Conservation (phyloP, 2,888 invertebrate species). For the Drosophila emarginata region DNA sequence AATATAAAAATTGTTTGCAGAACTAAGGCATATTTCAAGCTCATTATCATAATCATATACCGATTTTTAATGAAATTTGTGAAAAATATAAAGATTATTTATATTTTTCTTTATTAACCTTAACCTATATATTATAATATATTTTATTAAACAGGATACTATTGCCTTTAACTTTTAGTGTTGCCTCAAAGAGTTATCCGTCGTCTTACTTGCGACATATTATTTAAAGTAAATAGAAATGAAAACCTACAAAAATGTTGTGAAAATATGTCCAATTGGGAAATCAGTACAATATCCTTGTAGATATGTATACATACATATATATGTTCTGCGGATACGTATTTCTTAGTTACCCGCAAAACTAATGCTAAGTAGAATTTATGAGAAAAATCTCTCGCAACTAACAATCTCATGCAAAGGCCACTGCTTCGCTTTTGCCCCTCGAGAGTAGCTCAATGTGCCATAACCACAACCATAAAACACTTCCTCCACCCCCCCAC, state of each 20-base stretch:
- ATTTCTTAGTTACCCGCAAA: background rate
- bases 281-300: background rate
- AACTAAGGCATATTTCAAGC: background rate
- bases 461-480: conserved; percentile 5
- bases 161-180: no score
- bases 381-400: background rate
- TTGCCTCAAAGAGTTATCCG: no score
- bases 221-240: background rate
- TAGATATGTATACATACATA: no score
- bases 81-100: background rate
- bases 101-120: no score
- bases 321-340: background rate
- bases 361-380: conserved; percentile 1
- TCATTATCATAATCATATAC: background rate
- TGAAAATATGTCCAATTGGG: background rate
- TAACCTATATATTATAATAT: no score
- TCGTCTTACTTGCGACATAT: no score
- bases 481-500: background rate
- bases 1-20: background rate
- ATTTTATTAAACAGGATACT: no score
- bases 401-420: background rate
- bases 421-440: background rate
- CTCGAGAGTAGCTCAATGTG: background rate
- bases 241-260: background rate
- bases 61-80: background rate